Evolutionary conservation across 2,888 invertebrate species (phyloP), one percentile per base, ranked within the genome.

Genomic region (Philopedon plagiatum): DNA sequence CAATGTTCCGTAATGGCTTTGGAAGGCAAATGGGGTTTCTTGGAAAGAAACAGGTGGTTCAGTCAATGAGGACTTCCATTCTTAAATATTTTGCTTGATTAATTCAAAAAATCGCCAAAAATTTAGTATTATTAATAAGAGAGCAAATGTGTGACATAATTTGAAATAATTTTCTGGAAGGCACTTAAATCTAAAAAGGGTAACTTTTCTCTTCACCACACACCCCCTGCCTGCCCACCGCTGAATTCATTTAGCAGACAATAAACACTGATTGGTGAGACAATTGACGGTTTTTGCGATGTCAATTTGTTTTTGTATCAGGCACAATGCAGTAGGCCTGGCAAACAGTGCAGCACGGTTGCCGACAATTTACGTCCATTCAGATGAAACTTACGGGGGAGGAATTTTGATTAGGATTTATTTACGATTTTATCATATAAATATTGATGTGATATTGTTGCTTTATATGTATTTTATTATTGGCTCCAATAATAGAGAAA

Each of bases 251-350:
- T 57, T 49, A 37, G 34, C 68, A 68, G 61, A 73, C 73, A 73
- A 73, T 73, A 63, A 57, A 34, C 79, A 76, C 82, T 86, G 86
- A 86, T 86, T 86, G 85, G 84, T 85, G 84, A 86, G 84, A 86
- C 85, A 86, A 86, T 85, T 80, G 85, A 77, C 78, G 49, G 84
- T 85, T 86, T 86, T 86, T 85, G 83, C 83, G 81, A 83, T 84
- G 85, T 83, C 85, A 85, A 86, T 86, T 85, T 85, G 85, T 85
- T 86, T 86, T 86, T 85, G 65, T 85, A 81, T 80, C 76, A 77
- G 62, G 67, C 74, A 85, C 85, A 86, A 85, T 83, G 79, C 80
- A 78, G 82, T 74, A 83, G 83, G 83, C 82, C 77, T 80, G 82
- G 81, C 84, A 84, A 85, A 84, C 85, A 84, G 76, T 80, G 77